These are phyloP conservation scores for Leucophenga maculata DNA, from an alignment of 2,888 invertebrate genomes.

Conservation along the genomic window DNA sequence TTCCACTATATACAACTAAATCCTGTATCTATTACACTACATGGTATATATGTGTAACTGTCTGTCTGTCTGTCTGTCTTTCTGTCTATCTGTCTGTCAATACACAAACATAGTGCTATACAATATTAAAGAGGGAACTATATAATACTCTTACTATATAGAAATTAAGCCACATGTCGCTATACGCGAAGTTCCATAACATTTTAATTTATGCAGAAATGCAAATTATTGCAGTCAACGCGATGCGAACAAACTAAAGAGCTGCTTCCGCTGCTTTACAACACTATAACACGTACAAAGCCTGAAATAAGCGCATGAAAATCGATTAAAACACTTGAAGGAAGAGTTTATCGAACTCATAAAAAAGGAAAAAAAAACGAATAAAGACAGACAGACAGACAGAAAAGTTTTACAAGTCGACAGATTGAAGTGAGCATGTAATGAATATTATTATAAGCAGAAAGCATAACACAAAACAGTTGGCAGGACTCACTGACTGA, in stretches of 20 bases:
- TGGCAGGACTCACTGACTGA: neutral
- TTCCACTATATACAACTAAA: neutral
- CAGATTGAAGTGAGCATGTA: neutral
- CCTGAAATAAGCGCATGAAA: conserved; percentile 35
- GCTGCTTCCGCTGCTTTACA: conserved; percentile 44
- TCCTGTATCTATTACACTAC: neutral
- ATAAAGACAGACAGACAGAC: conserved; percentile 17
- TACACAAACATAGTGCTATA: neutral
- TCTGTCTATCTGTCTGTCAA: too few species aligned
- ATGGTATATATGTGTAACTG: too few species aligned
- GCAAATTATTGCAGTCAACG: conserved; percentile 64
- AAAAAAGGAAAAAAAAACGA: neutral
- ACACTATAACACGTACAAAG: neutral
- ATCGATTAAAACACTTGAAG: conserved; percentile 60
- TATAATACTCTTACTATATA: too few species aligned
- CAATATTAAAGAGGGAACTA: too few species aligned
- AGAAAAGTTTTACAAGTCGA: neutral
- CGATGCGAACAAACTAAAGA: conserved; percentile 48
- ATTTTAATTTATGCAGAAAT: conserved; percentile 58
- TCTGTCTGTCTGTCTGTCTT: too few species aligned
- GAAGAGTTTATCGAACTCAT: conserved; percentile 62
- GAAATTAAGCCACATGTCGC: too few species aligned
- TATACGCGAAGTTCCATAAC: neutral
- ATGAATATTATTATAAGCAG: neutral
- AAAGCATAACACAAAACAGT: neutral